These are phyloP conservation scores for Danio jaintianensis DNA, from an alignment of 2,797 vertebrate species.

Conservation along the genomic window DNA sequence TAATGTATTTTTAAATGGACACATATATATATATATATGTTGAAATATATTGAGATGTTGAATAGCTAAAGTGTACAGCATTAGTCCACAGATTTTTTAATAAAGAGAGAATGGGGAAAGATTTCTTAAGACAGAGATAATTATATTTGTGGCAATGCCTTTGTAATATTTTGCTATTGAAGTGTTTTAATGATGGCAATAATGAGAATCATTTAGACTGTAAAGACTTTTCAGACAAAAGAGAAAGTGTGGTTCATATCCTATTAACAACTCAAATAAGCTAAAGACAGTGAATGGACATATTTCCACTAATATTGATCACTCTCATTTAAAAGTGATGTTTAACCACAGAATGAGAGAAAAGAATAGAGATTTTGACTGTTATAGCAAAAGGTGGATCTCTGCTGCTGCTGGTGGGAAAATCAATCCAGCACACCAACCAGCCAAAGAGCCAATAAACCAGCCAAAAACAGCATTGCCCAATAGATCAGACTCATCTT, in stretches of 20 bases:
- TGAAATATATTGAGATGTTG: background rate
- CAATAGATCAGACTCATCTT: slow-evolving; percentile 49
- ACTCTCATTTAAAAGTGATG: background rate
- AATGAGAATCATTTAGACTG: background rate
- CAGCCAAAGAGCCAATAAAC: slow-evolving; percentile 3
- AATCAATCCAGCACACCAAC: slow-evolving; percentile 7
- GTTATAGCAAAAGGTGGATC: background rate
- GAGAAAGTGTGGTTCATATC: background rate
- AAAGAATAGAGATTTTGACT: background rate
- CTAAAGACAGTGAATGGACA: background rate
- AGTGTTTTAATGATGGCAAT: slow-evolving; percentile 4
- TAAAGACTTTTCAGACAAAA: slow-evolving; percentile 14
- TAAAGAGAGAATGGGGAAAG: background rate
- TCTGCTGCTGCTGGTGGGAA: slow-evolving; percentile 1
- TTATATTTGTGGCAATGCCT: background rate
- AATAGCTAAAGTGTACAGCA: background rate
- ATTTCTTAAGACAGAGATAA: background rate
- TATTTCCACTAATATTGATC: background rate
- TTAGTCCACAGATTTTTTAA: background rate
- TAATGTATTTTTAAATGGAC: too few relatives aligned
- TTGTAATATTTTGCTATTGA: background rate
- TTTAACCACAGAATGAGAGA: background rate
- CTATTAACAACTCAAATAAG: slow-evolving; percentile 1
- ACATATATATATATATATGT: too few relatives aligned
- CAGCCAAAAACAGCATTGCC: background rate